Percentiles rank a stretch among this genome's conserved stretches.
Conservation (phyloP, 2,888 invertebrate genomes). For the Clostera curtula region DNA sequence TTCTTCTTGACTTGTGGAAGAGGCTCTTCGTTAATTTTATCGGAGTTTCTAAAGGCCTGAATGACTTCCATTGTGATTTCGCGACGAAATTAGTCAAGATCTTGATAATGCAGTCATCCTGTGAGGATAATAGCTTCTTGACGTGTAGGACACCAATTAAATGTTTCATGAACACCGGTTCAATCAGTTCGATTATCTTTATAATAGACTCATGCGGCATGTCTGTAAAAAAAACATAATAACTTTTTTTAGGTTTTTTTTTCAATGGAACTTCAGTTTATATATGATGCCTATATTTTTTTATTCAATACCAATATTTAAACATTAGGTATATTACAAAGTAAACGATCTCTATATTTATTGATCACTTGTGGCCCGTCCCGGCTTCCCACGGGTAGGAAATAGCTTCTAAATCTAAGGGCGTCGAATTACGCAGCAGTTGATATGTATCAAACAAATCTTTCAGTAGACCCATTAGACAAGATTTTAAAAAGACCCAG, state of each 20-base stretch:
- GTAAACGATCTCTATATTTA: no score
- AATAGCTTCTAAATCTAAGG: no score
- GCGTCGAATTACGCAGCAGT: no score
- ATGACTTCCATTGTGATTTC: slow-evolving; percentile 33
- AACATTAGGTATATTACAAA: no score
- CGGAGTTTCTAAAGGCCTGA: slow-evolving; percentile 19
- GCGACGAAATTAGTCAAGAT: slow-evolving; percentile 39
- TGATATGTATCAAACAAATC: no score
- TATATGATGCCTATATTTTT: no score
- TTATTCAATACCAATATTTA: no score
- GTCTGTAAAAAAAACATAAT: slow-evolving; percentile 38
- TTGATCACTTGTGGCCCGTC: no score
- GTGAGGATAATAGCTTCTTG: slow-evolving; percentile 29
- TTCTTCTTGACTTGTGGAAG: slow-evolving; percentile 26
- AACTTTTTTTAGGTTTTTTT: not conserved
- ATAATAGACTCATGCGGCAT: slow-evolving; percentile 41
- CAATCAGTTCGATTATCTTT: slow-evolving; percentile 44
- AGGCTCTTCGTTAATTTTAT: slow-evolving; percentile 23
- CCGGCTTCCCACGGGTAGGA: no score
- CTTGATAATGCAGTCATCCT: slow-evolving; percentile 37
- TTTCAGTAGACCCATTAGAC: no score
- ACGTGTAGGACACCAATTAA: slow-evolving; percentile 38
- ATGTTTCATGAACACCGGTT: slow-evolving; percentile 51
- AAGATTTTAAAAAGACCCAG: no score
- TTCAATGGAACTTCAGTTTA: no score